phyloP scores from a whole-genome alignment of 2,797 vertebrate genomes.

The Chromobotia macracanthus region DNA sequence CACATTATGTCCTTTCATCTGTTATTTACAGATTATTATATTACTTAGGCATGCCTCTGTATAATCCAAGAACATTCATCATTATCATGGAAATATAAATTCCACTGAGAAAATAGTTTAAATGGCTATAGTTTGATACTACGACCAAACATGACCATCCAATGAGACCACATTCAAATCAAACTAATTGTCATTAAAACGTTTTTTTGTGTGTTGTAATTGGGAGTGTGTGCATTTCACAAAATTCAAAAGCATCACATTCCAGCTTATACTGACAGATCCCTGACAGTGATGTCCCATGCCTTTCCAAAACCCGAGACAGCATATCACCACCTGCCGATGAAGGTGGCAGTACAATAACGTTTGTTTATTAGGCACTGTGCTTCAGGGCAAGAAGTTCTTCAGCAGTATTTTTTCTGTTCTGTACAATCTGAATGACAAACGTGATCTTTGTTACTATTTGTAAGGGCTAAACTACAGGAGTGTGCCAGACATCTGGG shows the following conservation, averaged over 20 bases:
- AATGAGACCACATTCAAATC: no score
- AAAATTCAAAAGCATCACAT: not conserved
- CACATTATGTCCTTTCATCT: no score
- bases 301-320: not conserved
- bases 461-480: conserved; percentile 77
- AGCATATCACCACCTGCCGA: not conserved
- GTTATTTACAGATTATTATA: no score
- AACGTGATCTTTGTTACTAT: conserved; percentile 36
- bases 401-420: not conserved
- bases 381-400: not conserved
- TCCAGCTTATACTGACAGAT: conserved; percentile 13
- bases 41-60: no score
- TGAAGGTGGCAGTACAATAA: not conserved
- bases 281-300: conserved; percentile 4
- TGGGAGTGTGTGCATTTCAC: not conserved
- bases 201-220: no score
- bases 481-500: conserved; percentile 68
- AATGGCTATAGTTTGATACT: no score
- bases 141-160: no score
- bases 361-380: conserved; percentile 14
- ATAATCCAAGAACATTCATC: no score
- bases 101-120: no score
- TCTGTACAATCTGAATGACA: conserved; percentile 2
- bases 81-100: no score
- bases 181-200: no score